Percentiles rank a stretch among this genome's conserved stretches.
These are phyloP conservation scores for Spodoptera frugiperda DNA, from an alignment of 1,140 invertebrate species.

Conservation along the genomic window DNA sequence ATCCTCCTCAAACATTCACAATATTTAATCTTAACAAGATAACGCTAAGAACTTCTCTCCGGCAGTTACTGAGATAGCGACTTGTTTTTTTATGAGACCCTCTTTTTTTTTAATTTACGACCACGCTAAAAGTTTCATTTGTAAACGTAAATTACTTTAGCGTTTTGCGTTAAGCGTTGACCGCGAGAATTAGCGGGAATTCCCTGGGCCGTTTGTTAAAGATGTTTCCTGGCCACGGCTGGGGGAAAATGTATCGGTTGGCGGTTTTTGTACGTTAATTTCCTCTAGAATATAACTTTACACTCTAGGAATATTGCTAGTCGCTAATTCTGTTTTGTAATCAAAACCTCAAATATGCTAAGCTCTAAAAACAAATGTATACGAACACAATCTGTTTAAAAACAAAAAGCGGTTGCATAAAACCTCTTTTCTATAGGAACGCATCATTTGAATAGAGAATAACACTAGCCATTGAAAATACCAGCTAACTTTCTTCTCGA, in stretches of 20 bases:
- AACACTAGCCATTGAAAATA: constrained; percentile 6
- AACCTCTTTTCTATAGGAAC: constrained; percentile 13
- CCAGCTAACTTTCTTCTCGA: constrained; percentile 24
- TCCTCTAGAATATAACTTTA: background rate
- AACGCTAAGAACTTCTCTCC: constrained; percentile 36
- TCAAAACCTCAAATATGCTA: background rate
- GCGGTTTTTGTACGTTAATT: background rate
- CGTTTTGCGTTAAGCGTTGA: constrained; percentile 42
- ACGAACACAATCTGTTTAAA: background rate
- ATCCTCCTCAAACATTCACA: constrained; percentile 10
- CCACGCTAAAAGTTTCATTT: constrained; percentile 44
- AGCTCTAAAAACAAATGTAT: background rate
- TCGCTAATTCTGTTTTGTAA: too few relatives aligned
- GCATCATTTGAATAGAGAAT: constrained; percentile 17
- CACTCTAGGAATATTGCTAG: too few relatives aligned
- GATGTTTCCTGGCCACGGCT: constrained; percentile 31
- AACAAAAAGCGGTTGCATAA: constrained; percentile 5
- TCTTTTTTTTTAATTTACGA: constrained; percentile 41
- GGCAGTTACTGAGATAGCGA: constrained; percentile 32
- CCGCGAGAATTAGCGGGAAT: constrained; percentile 45
- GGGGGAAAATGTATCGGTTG: constrained; percentile 31
- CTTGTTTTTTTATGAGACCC: constrained; percentile 40
- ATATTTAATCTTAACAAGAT: constrained; percentile 40
- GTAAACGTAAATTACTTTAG: constrained; percentile 45
- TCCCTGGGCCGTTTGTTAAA: constrained; percentile 40